A percentile compares a stretch with the other conserved stretches of the same genome.
phyloP scores from a whole-genome alignment of 1,140 invertebrate genomes.

The Coboldia fuscipes region DNA sequence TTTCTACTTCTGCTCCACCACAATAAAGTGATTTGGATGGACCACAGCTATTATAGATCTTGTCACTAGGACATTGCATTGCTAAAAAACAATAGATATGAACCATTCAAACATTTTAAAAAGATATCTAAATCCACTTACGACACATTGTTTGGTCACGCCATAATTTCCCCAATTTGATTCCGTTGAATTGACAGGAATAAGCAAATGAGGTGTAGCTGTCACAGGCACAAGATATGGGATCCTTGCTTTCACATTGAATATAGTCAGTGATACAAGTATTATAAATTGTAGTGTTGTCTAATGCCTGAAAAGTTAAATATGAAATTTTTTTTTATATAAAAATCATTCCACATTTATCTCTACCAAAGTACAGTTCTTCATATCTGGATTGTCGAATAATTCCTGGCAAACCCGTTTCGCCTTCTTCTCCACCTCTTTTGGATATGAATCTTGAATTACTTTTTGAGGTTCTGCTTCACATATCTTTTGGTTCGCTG shows the following conservation, averaged over 20 bases:
- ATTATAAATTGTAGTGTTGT: slow-evolving; percentile 28
- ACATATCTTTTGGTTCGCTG: slow-evolving; percentile 14
- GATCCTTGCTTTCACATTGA: slow-evolving; percentile 31
- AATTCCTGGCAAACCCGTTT: slow-evolving; percentile 36
- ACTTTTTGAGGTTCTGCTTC: too few relatives aligned
- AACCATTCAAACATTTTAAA: slow-evolving; percentile 1
- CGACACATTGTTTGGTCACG: slow-evolving; percentile 49
- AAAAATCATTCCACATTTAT: too few relatives aligned
- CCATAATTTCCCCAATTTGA: slow-evolving; percentile 40
- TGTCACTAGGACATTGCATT: slow-evolving; percentile 41
- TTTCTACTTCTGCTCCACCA: slow-evolving; percentile 15
- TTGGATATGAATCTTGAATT: slow-evolving; percentile 12
- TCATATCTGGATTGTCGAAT: slow-evolving; percentile 36
- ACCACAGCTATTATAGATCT: slow-evolving; percentile 46
- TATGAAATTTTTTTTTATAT: too few relatives aligned
- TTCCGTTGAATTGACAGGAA: slow-evolving; percentile 44
- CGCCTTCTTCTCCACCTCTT: slow-evolving; percentile 24
- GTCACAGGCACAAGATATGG: slow-evolving; percentile 46
- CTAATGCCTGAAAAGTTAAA: slow-evolving; percentile 24
- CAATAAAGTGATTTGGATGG: slow-evolving; percentile 32
- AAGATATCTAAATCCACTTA: slow-evolving; percentile 28
- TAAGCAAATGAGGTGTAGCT: slow-evolving; percentile 53
- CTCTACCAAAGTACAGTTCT: slow-evolving; percentile 32
- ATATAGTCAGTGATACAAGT: slow-evolving; percentile 62
- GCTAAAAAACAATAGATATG: slow-evolving; percentile 25